Percentiles rank a stretch among this genome's conserved stretches.
These are phyloP conservation scores for Piprites chloris DNA, from an alignment of 2,113 vertebrate species.

Conservation along the genomic window DNA sequence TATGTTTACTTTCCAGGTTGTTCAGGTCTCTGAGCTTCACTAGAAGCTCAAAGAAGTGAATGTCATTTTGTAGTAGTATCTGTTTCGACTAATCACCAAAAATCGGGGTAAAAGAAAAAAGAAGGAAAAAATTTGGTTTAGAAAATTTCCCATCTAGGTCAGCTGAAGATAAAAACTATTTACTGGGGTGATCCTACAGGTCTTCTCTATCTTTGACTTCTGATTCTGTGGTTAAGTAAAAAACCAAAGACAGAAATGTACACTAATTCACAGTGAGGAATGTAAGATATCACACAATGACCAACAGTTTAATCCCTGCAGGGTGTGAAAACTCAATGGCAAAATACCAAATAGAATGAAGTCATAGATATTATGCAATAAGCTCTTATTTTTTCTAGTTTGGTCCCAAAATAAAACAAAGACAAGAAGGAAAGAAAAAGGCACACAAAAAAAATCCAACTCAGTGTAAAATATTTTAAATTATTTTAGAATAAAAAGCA, in stretches of 20 bases:
- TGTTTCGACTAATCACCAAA: background rate
- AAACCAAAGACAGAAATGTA: background rate
- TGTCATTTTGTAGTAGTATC: background rate
- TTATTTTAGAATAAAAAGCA: background rate
- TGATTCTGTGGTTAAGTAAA: background rate
- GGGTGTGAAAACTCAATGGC: background rate
- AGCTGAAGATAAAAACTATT: background rate
- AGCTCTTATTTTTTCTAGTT: background rate
- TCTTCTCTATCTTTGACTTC: background rate
- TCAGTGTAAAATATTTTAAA: background rate
- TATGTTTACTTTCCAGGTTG: background rate
- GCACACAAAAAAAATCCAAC: background rate
- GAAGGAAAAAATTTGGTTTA: background rate
- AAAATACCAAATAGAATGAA: constrained; percentile 8
- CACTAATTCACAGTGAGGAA: background rate
- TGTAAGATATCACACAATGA: background rate
- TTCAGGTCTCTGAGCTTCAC: background rate
- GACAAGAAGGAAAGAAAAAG: background rate
- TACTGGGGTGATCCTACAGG: background rate
- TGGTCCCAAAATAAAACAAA: background rate
- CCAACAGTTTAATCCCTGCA: background rate
- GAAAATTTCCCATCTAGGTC: background rate
- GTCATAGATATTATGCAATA: background rate
- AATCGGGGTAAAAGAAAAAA: background rate
- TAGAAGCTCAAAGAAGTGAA: background rate